A percentile compares a stretch with the other conserved stretches of the same genome.
Evolutionary conservation across 2,888 invertebrate species (phyloP).

Genomic region (Antheraea assamensis): DNA sequence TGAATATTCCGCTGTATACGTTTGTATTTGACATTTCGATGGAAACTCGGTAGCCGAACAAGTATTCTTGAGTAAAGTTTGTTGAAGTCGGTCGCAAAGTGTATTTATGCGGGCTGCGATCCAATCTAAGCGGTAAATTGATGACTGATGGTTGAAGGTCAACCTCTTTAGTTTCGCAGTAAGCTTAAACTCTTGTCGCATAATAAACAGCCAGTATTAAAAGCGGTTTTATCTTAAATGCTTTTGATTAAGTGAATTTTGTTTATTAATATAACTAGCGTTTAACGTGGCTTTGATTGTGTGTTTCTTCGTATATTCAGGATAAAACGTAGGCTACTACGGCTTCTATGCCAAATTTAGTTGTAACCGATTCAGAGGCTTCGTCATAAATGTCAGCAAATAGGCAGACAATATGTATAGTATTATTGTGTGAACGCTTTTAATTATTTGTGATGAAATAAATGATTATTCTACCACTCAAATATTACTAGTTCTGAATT

Average conservation of each 20-base stretch:
- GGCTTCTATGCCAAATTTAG: too few relatives aligned
- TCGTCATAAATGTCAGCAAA: too few relatives aligned
- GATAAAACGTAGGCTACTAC: too few relatives aligned
- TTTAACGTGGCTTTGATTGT: neutral
- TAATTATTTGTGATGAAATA: neutral
- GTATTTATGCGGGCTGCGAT: slow-evolving; percentile 49
- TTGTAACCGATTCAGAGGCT: too few relatives aligned
- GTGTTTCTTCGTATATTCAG: too few relatives aligned
- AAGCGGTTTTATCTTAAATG: neutral
- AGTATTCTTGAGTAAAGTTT: slow-evolving; percentile 45
- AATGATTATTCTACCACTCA: too few relatives aligned
- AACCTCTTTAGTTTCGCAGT: slow-evolving; percentile 35
- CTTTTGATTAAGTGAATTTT: neutral
- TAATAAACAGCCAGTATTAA: slow-evolving; percentile 35
- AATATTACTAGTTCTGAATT: too few relatives aligned
- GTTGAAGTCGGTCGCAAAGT: slow-evolving; percentile 37
- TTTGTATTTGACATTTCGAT: slow-evolving; percentile 42
- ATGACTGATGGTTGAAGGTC: slow-evolving; percentile 50
- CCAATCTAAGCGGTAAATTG: slow-evolving; percentile 52
- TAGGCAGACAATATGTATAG: too few relatives aligned
- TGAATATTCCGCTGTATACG: slow-evolving; percentile 22
- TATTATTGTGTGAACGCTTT: neutral
- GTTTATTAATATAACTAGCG: neutral
- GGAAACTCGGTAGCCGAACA: slow-evolving; percentile 37
- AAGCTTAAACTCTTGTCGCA: slow-evolving; percentile 39